These are phyloP conservation scores for Sinella curviseta DNA, from an alignment of 1,140 invertebrate genomes.

Conservation along the genomic window DNA sequence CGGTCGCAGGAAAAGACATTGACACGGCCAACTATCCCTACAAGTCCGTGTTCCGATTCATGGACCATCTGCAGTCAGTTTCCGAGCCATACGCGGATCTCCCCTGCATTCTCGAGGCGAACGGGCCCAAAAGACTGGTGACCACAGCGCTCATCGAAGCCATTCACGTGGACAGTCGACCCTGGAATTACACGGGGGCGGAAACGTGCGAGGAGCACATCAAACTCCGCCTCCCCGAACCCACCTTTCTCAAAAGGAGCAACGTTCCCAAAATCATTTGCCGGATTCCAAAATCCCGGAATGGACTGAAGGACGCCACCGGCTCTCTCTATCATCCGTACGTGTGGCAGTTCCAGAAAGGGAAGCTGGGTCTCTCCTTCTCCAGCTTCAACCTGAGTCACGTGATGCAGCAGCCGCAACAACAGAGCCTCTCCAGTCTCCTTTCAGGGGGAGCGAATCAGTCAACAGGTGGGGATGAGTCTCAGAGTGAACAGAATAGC, in stretches of 20 bases:
- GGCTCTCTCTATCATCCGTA: slow-evolving; percentile 31
- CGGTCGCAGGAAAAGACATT: slow-evolving; percentile 27
- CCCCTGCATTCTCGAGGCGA: slow-evolving; percentile 32
- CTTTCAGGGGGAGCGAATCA: not conserved
- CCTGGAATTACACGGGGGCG: slow-evolving; percentile 31
- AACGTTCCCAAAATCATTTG: slow-evolving; percentile 33
- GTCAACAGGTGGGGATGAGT: too few species aligned
- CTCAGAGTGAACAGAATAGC: too few species aligned
- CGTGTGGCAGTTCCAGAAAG: slow-evolving; percentile 31
- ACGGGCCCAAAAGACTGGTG: slow-evolving; percentile 15
- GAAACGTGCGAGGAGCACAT: slow-evolving; percentile 35
- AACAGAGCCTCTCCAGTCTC: not conserved
- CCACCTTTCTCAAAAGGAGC: slow-evolving; percentile 1
- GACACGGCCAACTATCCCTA: slow-evolving; percentile 40
- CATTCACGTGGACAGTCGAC: slow-evolving; percentile 27
- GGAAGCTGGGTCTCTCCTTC: slow-evolving; percentile 35
- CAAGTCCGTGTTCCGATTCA: slow-evolving; percentile 35
- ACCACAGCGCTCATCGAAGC: slow-evolving; percentile 32
- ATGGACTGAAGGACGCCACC: not conserved
- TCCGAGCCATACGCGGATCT: slow-evolving; percentile 14
- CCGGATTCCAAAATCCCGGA: slow-evolving; percentile 22
- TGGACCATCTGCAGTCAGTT: slow-evolving; percentile 22
- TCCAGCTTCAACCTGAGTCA: slow-evolving; percentile 31
- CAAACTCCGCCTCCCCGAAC: slow-evolving; percentile 13
- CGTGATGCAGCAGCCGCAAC: not conserved